Percentiles rank a stretch among this genome's conserved stretches.
These are phyloP conservation scores for Copsychus sechellarum DNA, from an alignment of 2,113 vertebrate genomes.

Conservation along the genomic window DNA sequence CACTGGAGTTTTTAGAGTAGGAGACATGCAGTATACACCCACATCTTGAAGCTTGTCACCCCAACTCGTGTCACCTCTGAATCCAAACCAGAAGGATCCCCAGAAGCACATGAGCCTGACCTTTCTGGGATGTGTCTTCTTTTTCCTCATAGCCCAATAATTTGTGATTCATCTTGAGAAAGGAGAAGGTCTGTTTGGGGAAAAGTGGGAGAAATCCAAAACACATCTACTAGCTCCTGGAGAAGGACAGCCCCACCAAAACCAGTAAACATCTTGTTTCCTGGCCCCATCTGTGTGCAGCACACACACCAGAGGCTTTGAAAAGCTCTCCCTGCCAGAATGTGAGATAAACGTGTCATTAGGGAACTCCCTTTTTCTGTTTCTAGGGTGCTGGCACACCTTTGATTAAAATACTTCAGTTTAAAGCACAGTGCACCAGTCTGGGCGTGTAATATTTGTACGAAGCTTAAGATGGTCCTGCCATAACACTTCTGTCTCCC, in stretches of 20 bases:
- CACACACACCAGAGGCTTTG: background rate
- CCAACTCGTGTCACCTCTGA: background rate
- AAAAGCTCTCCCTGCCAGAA: background rate
- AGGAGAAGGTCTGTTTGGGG: background rate
- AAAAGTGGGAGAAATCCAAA: background rate
- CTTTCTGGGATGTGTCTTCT: background rate
- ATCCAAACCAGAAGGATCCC: background rate
- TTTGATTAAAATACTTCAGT: constrained; percentile 16
- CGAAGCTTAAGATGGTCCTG: background rate
- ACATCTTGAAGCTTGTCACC: background rate
- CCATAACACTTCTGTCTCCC: background rate
- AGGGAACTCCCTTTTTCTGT: constrained; percentile 15
- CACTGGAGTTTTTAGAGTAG: background rate
- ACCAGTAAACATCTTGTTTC: background rate
- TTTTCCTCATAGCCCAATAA: background rate
- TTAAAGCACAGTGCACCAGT: background rate
- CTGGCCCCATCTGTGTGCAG: background rate
- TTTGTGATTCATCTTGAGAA: background rate
- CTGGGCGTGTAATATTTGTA: background rate
- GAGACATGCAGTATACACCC: background rate
- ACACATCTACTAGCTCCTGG: background rate
- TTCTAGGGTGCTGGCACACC: background rate
- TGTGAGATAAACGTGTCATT: background rate
- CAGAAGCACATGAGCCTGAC: background rate
- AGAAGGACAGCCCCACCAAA: background rate